Base-by-base conservation (phyloP, 2,113 vertebrate species). In the Motacilla alba region DNA sequence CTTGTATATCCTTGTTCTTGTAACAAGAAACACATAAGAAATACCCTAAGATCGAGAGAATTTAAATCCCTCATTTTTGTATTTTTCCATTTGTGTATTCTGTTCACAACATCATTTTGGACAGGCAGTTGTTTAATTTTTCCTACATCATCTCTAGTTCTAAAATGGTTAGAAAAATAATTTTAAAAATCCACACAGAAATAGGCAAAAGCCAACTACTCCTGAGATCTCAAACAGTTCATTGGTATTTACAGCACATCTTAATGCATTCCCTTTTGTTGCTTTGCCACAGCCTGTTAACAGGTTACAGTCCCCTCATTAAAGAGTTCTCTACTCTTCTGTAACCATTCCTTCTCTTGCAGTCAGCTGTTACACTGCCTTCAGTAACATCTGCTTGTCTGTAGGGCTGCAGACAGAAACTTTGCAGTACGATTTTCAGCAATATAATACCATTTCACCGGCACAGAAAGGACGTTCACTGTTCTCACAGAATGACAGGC, bases 51-150 rank as follows among this genome's bases (percentile, higher is more conserved):
- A 63, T 72, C 41, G 64, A 66, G 30, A 62, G 47, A 81, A 41
- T 15, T 89, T 2, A 7, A 63, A 10, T 8, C 1, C 9, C 8
- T 9, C 6, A 27, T 3, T 39, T 53, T 10, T 5, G 8, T 28
- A 41, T 74, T 70, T 70, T 88, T 58, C 33, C 10, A 53, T 43
- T 62, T 86, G 14, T 19, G 46, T 7, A 10, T 41, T 60, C 31
- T 35, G 14, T 23, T 50, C 2, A 58, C 3, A 3, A 9, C 24
- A 55, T 4, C 46, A 62, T 26, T 70, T 70, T 20, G 37, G 26
- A 55, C 5, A 75, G 31, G 18, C 26, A 43, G 15, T 37, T 67
- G 31, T 35, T 85, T 62, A 1, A 30, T 56, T 70, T 91, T 86
- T 28, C 35, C 49, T 80, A 62, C 1, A 13, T 28, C 22, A 69